A percentile compares a stretch with the other conserved stretches of the same genome.
Evolutionary conservation across 2,888 invertebrate species (phyloP).

Genomic region (Drosophila mercatorum): DNA sequence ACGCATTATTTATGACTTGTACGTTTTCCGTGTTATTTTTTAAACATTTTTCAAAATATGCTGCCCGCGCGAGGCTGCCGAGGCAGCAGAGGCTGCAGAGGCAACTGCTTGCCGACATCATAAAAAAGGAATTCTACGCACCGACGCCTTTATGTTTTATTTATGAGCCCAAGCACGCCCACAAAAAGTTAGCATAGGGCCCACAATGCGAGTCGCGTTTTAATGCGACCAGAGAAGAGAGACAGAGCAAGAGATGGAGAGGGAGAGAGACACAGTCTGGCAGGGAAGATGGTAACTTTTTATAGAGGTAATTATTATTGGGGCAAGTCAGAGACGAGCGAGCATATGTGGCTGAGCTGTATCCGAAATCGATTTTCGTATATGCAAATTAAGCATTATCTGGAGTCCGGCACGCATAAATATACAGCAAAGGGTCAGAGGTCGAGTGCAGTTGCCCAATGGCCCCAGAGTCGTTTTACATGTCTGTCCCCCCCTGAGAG

Average conservation of each 20-base stretch:
- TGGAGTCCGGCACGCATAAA: slow-evolving; percentile 52
- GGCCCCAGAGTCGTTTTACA: slow-evolving; percentile 36
- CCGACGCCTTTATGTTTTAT: slow-evolving; percentile 77
- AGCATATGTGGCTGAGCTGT: slow-evolving; percentile 26
- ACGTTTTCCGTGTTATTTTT: slow-evolving; percentile 76
- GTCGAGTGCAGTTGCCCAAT: slow-evolving; percentile 37
- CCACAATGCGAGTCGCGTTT: slow-evolving; percentile 66
- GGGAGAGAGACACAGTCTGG: slow-evolving; percentile 8
- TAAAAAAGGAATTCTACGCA: slow-evolving; percentile 65
- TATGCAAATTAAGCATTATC: slow-evolving; percentile 65
- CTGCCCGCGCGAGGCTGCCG: slow-evolving; percentile 36
- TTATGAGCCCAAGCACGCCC: slow-evolving; percentile 69
- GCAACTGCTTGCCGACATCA: slow-evolving; percentile 67
- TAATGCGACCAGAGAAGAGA: slow-evolving; percentile 53
- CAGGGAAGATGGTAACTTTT: slow-evolving; percentile 42
- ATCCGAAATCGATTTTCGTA: slow-evolving; percentile 49
- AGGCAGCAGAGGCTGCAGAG: slow-evolving; percentile 38
- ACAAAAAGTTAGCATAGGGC: slow-evolving; percentile 57
- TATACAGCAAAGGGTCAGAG: slow-evolving; percentile 60
- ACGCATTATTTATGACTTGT: slow-evolving; percentile 81
- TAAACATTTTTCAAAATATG: slow-evolving; percentile 80
- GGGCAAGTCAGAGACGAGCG: slow-evolving; percentile 12
- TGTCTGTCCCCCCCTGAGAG: slow-evolving; percentile 4
- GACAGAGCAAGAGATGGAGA: neutral
- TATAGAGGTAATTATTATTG: slow-evolving; percentile 49